Evolutionary conservation across 2,888 invertebrate genomes (phyloP), one percentile per base, ranked within the genome.

Genomic region (Tachystola acroxantha): DNA sequence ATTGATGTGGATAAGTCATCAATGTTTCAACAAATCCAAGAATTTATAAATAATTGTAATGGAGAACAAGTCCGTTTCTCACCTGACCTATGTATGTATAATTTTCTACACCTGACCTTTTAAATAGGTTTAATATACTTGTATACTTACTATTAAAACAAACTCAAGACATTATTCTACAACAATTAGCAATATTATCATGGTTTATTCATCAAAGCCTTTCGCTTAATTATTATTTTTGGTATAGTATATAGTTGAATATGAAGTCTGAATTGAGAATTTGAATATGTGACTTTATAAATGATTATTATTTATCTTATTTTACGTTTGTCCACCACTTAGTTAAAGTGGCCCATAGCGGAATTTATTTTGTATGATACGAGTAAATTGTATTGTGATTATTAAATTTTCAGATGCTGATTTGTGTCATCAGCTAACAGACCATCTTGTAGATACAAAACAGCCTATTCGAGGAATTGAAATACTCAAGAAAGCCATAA

Each of bases 21-120:
- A 7, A 81, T 92, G 60, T 93, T 92, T 62, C 91, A 90, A 53
- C 94, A 94, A 70, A 92, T 95, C 44, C 93, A 94, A 65, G 96
- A 96, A 55, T 97, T 97, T 71, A 93, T 97, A 42, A 88, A 90
- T 39, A 92, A 92, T 50, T 96, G 96, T 69, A 96, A 95, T 86
- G 94, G 94, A 34, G 96, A 96, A 75, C 96, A 98, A 90, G 93
- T 97, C 39, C 89, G 96, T 57, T 92, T 93, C 72, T 92, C 95
- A 34, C 92, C 95, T 36, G 95, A 96, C 68, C 89, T 92, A 55
- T 96, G 96, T 96, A 89, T 91, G 92, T 89, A 30, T 2, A n/a
- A n/a, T 24, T 24, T 24, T 20, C 7, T 19, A 5, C 7, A 19
- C 6, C 20, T 20, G 20, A 20, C 9, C 6, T 6, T n/a, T 3